Evolutionary conservation across 1,140 invertebrate species (phyloP), one percentile per base, ranked within the genome.

Genomic region (Meloidogyne chitwoodi): DNA sequence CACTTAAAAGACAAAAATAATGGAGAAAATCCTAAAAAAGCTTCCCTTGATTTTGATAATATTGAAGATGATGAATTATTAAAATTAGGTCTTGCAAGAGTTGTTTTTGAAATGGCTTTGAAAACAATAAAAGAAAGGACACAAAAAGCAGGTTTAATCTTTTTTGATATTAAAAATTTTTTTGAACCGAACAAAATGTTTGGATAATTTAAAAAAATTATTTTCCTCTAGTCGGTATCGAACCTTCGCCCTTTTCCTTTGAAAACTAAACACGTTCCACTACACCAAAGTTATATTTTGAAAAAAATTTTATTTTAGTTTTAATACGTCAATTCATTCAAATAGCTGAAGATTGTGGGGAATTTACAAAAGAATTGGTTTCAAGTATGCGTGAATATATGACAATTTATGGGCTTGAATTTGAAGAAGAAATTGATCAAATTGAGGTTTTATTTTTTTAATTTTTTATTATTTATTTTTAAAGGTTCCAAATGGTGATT

Each of bases 31-130:
- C n/a, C 5, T 19, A 38, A 26, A 68, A 12, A 66, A 26, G 34
- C 34, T 38, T 26, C 34, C 10, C 22, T 24, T 34, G 12, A 73
- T 16, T 5, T 0, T 14, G n/a, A 14, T 19, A 19, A 73, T 12
- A 29, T 8, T 73, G 44, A 19, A 16, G 31, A 75, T 10, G 74
- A 75, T 31, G 66, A 67, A 22, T 31, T 75, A 24, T 66, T 75
- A 22, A 68, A 73, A 16, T 48, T 75, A 11, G 31, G 64, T 19
- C 44, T 75, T 27, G 63, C 31, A 48, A 38, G 19, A 26, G 64
- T 75, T 44, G 74, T 75, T n/a, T 68, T 68, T 56, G 74, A 75
- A 26, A n/a, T 68, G 66, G 74, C 64, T 24, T 29, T 68, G 29
- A 75, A 75, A 26, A 41, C 29, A 19, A 19, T 75, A 0, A 38